Base-by-base conservation (phyloP, 2,113 vertebrate species). In the Barnardius zonarius region DNA sequence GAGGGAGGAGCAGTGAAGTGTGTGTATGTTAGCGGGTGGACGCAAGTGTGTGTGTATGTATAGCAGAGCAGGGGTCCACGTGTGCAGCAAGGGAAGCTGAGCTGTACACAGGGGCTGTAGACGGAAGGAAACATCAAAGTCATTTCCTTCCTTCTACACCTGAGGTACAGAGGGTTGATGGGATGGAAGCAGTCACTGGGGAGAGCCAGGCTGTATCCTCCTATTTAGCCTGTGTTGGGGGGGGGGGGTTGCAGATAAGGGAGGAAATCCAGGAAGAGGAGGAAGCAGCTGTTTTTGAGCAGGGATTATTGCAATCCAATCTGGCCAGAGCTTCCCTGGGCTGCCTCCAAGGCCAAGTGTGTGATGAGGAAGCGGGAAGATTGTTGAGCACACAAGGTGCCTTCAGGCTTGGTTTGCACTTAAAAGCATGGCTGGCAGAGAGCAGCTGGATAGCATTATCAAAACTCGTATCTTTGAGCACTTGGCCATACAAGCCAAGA, bases 211-310 rank as follows among this genome's bases (percentile, higher is more conserved):
- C 44, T 91, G 85, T 61, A 28, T 37, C 10, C 9, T 16, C 7
- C 19, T 62, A 4, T 49, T 74, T 67, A 62, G 25, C 23, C 54
- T 0, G 0, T 59, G 28, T 24, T 23, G 11, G 10, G 28, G 13
- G n/a, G n/a, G 19, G 19, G 39, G 39, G 17, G 17, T 9, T 88
- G 55, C 23, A 89, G 52, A 86, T 48, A 89, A 86, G 41, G 24
- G 30, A 95, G 81, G 83, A 93, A 89, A 72, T 11, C 8, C 19
- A 78, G 37, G 33, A 82, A 70, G 41, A 86, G 55, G 66, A 94
- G 33, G 54, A 90, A 94, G n/a, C 82, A 95, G 84, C 77, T 96
- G 77, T 41, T 93, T 90, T 92, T 91, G 35, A 89, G 84, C 46
- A 75, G 55, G 7, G 33, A 52, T 87, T 4, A 4, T 49, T 85